Conservation (phyloP, 1,140 invertebrate species). For the Heterodera schachtii region DNA sequence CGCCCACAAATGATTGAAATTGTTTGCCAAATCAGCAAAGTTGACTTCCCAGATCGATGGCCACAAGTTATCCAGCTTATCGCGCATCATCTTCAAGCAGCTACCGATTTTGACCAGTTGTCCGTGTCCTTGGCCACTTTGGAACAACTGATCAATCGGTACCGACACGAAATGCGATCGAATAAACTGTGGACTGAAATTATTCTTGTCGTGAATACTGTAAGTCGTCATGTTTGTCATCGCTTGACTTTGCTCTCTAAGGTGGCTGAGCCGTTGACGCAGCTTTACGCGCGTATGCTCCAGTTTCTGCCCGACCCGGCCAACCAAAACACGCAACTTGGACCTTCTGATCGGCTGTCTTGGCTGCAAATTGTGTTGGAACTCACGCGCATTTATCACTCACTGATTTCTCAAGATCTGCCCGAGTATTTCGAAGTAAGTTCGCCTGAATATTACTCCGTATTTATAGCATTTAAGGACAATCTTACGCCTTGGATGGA, state of each 20-base stretch:
- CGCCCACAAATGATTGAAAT: conserved; percentile 40
- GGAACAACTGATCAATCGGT: conserved; percentile 47
- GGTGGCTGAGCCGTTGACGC: conserved; percentile 39
- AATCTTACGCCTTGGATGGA: conserved; percentile 49
- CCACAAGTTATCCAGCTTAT: conserved; percentile 38
- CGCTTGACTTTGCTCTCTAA: conserved; percentile 6
- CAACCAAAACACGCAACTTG: conserved; percentile 27
- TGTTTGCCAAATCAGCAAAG: conserved; percentile 48
- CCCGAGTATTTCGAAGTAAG: conserved; percentile 51
- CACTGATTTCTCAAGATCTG: conserved; percentile 50
- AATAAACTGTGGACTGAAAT: conserved; percentile 42
- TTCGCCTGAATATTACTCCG: background rate
- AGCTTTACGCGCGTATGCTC: conserved; percentile 39
- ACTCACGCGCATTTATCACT: conserved; percentile 42
- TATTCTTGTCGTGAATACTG: conserved; percentile 41
- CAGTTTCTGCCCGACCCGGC: conserved; percentile 28
- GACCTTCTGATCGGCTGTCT: conserved; percentile 12
- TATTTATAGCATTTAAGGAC: conserved; percentile 34
- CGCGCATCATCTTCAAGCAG: conserved; percentile 27
- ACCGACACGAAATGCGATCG: conserved; percentile 42
- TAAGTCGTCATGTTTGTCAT: conserved; percentile 9
- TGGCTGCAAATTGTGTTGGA: conserved; percentile 46
- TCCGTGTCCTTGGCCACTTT: conserved; percentile 37
- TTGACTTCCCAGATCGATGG: conserved; percentile 46
- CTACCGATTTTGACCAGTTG: conserved; percentile 42